Conservation (phyloP, 2,113 vertebrate genomes). For the Notechis scutatus region DNA sequence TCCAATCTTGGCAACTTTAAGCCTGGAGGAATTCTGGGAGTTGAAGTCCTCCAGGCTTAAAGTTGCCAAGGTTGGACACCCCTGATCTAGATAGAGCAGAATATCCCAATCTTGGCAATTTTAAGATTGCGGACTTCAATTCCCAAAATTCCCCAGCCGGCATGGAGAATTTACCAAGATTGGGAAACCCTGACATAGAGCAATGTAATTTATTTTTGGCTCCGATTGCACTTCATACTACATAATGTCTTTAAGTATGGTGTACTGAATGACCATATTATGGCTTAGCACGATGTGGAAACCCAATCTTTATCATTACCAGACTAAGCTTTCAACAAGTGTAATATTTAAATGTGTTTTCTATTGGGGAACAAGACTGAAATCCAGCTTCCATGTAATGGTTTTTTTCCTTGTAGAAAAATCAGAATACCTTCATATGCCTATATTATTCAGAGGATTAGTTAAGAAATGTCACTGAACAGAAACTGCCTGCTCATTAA, state of each 20-base stretch:
- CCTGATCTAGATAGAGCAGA: slow-evolving; percentile 35
- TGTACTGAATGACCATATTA: neutral
- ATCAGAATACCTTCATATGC: slow-evolving; percentile 54
- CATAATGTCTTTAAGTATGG: neutral
- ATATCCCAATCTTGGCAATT: neutral
- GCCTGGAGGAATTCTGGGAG: too few species aligned
- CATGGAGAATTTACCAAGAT: neutral
- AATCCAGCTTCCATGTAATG: neutral
- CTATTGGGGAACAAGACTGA: neutral
- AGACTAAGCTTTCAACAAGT: slow-evolving; percentile 28
- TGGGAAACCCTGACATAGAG: neutral
- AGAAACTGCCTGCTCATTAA: slow-evolving; percentile 63
- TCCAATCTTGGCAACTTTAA: too few species aligned
- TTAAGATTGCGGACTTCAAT: neutral
- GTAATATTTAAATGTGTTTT: neutral
- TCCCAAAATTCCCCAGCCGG: neutral
- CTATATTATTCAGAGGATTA: slow-evolving; percentile 57
- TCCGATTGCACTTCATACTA: neutral
- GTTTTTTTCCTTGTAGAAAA: neutral
- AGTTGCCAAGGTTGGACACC: too few species aligned
- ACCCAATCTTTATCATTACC: slow-evolving; percentile 39
- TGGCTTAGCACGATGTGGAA: neutral
- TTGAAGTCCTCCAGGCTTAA: too few species aligned
- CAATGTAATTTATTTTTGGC: neutral
- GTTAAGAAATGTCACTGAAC: slow-evolving; percentile 53